A percentile compares a stretch with the other conserved stretches of the same genome.
Evolutionary conservation across 2,113 vertebrate species (phyloP).

Genomic region (Boleophthalmus pectinirostris): DNA sequence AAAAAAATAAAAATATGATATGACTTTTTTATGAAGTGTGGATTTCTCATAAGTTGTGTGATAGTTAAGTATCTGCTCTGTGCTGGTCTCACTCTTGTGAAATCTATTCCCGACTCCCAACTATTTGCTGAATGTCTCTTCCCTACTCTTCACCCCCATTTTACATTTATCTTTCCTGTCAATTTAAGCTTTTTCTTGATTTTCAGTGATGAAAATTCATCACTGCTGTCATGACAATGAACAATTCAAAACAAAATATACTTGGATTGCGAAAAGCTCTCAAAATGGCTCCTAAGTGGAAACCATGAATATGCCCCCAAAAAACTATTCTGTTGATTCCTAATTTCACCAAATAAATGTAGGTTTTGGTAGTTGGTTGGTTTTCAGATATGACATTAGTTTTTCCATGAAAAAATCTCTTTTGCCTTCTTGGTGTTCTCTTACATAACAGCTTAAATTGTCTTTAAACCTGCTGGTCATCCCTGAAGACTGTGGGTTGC

Average conservation of each 20-base stretch:
- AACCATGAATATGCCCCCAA: no score
- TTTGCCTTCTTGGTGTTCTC: neutral
- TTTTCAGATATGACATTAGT: neutral
- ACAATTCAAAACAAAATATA: no score
- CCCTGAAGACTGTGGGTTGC: neutral
- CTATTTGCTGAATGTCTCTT: neutral
- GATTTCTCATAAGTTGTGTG: neutral
- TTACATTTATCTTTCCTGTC: no score
- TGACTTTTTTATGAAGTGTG: neutral
- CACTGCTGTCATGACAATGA: no score
- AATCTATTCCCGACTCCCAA: neutral
- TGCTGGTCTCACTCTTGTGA: neutral
- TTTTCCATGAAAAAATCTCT: neutral
- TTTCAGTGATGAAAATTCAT: no score
- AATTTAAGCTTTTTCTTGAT: no score
- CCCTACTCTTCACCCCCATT: no score
- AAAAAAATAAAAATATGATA: no score
- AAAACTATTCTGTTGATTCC: no score
- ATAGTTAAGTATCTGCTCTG: no score
- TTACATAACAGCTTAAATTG: neutral
- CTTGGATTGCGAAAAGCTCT: no score
- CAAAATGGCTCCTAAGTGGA: no score
- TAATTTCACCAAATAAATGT: neutral
- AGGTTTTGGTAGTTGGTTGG: neutral
- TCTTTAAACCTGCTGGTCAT: neutral